Evolutionary conservation across 2,113 vertebrate species (phyloP), one percentile per base, ranked within the genome.

Genomic region (Myiozetetes cayanensis): DNA sequence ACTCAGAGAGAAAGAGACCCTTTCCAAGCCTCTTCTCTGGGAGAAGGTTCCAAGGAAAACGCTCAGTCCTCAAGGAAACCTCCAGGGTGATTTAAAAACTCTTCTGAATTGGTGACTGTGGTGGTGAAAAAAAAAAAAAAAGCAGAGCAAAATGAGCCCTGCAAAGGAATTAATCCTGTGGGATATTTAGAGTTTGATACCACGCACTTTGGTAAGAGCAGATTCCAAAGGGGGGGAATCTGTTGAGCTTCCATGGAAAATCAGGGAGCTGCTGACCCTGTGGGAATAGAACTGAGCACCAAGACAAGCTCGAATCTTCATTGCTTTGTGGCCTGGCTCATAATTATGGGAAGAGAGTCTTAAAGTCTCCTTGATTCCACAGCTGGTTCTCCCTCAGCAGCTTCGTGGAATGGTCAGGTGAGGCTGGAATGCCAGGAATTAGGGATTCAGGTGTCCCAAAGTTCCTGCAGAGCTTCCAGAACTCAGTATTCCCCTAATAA

Each of bases 391-490:
- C 28, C 3, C 31, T 52, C 19, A 11, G 55, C 8, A 17, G 0
- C 23, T 50, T 20, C 6, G 9, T 15, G 16, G 4, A 8, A 21
- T 28, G 49, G 52, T 31, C 24, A 14, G 53, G n/a, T 24, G 6
- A 22, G 70, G 44, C 28, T 50, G 71, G 19, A 25, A n/a, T 44
- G 46, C 28, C 6, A 0, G 5, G 15, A 1, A 2, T 8, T 0
- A 25, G 52, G 46, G 25, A 1, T 16, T n/a, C 77, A 73, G 70
- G 50, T 72, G 63, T 4, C 3, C 41, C 73, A 1, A 10, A 28
- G 58, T 25, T 20, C 31, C 46, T 63, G 58, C 39, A 21, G 50
- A 15, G 33, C 41, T 41, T 22, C 23, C 15, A 6, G 39, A 33
- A 4, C 23, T 44, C 46, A 6, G 16, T 4, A 15, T 23, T 49